phyloP scores from a whole-genome alignment of 2,888 invertebrate genomes.

The Dascillus cervinus region DNA sequence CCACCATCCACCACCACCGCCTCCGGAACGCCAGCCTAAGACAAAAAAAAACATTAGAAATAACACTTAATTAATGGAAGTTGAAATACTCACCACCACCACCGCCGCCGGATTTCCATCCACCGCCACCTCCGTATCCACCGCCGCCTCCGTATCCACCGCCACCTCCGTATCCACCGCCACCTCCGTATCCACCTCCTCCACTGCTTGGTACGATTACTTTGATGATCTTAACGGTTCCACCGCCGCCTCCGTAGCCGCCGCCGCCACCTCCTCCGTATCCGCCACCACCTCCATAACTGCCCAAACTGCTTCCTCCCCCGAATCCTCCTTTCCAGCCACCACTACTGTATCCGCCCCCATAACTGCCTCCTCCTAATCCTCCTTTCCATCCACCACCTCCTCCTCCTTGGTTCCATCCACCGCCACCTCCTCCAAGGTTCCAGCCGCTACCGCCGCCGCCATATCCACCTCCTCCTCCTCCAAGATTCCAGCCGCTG shows the following conservation, averaged over 20 bases:
- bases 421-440: slow-evolving; percentile 3
- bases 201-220: slow-evolving; percentile 2
- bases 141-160: background rate
- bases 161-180: slow-evolving; percentile 1
- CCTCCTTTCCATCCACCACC: slow-evolving; percentile 2
- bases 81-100: background rate
- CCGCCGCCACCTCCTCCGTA: slow-evolving; percentile 6
- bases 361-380: background rate
- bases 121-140: background rate
- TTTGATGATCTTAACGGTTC: slow-evolving; percentile 5
- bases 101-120: background rate
- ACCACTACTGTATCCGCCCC: too few species aligned
- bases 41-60: background rate
- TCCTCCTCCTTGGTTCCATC: slow-evolving; percentile 3
- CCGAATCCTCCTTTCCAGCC: slow-evolving; percentile 2
- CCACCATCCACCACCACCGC: background rate
- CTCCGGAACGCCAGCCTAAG: too few species aligned
- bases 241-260: slow-evolving; percentile 1
- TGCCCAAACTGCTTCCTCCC: slow-evolving; percentile 4
- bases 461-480: slow-evolving; percentile 2
- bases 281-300: slow-evolving; percentile 6
- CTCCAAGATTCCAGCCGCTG: background rate
- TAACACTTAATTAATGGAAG: background rate
- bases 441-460: slow-evolving; percentile 2
- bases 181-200: background rate